Percentiles rank a stretch among this genome's conserved stretches.
Evolutionary conservation across 2,113 vertebrate genomes (phyloP).

Genomic region (Catharus fuscescens): DNA sequence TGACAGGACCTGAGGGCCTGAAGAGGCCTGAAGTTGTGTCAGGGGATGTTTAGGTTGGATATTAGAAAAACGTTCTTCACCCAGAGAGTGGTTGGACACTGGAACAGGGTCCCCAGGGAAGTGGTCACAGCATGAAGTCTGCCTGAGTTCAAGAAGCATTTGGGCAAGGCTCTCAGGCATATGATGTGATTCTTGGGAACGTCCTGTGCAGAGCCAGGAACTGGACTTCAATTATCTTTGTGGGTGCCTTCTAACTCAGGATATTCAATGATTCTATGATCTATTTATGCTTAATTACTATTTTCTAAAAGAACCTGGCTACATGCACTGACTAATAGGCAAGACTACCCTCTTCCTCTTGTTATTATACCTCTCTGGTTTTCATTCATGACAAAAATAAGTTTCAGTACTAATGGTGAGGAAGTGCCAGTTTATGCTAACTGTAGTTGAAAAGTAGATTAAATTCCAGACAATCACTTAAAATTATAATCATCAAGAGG

Average conservation of each 20-base stretch:
- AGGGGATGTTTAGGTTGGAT: neutral
- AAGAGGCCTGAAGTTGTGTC: neutral
- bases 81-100: neutral
- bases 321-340: neutral
- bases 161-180: neutral
- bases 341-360: neutral
- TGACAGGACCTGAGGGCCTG: neutral
- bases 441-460: neutral
- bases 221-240: neutral
- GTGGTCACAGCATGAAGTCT: neutral
- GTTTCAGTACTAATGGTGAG: neutral
- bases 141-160: rapidly evolving
- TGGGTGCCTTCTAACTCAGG: neutral
- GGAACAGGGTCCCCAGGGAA: neutral
- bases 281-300: slow-evolving; percentile 13
- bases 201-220: neutral
- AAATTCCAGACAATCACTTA: neutral
- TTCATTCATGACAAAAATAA: neutral
- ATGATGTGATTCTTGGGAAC: neutral
- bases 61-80: neutral
- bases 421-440: neutral
- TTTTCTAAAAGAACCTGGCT: slow-evolving; percentile 1
- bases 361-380: neutral
- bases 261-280: neutral
- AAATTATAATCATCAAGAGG: neutral